Percentiles rank a stretch among this genome's conserved stretches.
Evolutionary conservation across 2,113 vertebrate genomes (phyloP).

Genomic region (Nannospalax galili): DNA sequence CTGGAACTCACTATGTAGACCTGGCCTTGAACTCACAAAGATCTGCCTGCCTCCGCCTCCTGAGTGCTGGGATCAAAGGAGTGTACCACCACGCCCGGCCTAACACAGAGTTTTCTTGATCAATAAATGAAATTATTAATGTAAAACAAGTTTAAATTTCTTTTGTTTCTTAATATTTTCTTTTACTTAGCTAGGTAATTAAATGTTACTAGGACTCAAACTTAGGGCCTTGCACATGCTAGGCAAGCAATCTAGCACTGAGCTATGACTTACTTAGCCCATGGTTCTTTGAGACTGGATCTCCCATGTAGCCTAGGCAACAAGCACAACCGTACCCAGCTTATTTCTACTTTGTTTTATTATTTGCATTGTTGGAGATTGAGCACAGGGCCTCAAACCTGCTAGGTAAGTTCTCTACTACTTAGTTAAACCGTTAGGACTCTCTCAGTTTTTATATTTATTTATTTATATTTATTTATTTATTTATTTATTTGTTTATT

Average conservation of each 20-base stretch:
- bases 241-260: background rate
- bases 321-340: too few relatives aligned
- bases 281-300: background rate
- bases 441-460: too few relatives aligned
- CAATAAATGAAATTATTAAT: background rate
- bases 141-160: background rate
- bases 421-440: background rate
- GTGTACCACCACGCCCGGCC: too few relatives aligned
- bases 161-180: background rate
- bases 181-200: background rate
- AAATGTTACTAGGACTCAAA: background rate
- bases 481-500: too few relatives aligned
- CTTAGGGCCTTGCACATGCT: too few relatives aligned
- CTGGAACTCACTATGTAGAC: too few relatives aligned
- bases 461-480: too few relatives aligned
- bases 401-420: too few relatives aligned
- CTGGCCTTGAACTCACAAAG: too few relatives aligned
- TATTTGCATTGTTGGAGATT: background rate
- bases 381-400: background rate
- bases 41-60: too few relatives aligned
- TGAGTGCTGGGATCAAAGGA: too few relatives aligned
- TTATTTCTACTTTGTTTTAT: background rate
- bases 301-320: background rate
- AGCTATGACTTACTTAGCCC: background rate
- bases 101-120: background rate